Base-by-base conservation (phyloP, 53 echinoderm and acorn worm species). In the Holothuria leucospilota region DNA sequence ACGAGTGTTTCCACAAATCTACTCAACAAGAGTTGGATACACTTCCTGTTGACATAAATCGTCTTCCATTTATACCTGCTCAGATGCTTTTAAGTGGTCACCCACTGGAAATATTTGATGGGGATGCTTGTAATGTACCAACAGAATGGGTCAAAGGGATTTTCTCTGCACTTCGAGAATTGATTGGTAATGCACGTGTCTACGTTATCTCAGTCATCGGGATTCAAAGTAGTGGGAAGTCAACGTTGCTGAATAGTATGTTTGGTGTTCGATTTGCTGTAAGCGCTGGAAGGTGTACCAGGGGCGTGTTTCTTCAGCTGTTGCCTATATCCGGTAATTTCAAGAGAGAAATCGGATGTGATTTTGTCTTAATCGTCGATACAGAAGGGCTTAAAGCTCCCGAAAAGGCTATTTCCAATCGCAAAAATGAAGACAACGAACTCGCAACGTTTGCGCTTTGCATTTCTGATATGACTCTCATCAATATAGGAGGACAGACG, bases 181-280 rank as follows among this genome's bases (percentile, higher is more conserved):
- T 23, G 26, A 4, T 63, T 63, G 63, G 63, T 63, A 11, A 66
- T 66, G 67, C 13, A 16, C 8, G 10, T 28, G 26, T 66, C 27
- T 20, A 28, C 30, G 67, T 66, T 20, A 16, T 16, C 11, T 66
- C 67, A 9, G 81, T 81, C 39, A 82, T 82, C 29, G 82, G 82
- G 6, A 82, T 82, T 16, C 82, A 82, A 62, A 82, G 82, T 38
- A 82, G 82, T 82, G 82, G 82, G 2, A 82, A 82, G 46, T 82
- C 82, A 23, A 82, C 82, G 5, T 41, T 82, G 18, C 40, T 82
- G 2, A 82, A 63, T 8, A 63, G 63, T 26, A 63, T 63, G 63
- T 63, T 63, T 63, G 63, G 63, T 63, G 63, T 26, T 21, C 63
- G 63, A 23, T 63, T 63, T 63, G 63, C 63, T 63, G 63, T 63